Evolutionary conservation across 2,888 invertebrate genomes (phyloP).

Genomic region (Steromphala cineraria): DNA sequence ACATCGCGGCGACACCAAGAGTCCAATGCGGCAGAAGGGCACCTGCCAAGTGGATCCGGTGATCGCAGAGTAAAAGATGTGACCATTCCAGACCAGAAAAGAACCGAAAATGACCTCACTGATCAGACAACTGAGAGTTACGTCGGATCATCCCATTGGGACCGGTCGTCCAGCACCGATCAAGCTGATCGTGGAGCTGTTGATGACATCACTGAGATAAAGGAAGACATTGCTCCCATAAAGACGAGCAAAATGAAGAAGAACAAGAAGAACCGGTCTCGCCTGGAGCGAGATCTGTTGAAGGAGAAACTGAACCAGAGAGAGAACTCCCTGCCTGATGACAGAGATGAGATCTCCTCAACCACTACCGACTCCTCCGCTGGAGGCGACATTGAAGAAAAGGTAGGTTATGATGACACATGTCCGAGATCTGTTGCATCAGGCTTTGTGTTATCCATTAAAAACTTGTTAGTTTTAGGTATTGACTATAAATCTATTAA

Average conservation of each 20-base stretch:
- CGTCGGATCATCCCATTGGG: not conserved
- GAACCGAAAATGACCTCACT: slow-evolving; percentile 1
- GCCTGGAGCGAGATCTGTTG: slow-evolving; percentile 33
- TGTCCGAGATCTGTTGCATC: too few species aligned
- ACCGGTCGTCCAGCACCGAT: not conserved
- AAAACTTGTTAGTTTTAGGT: too few species aligned
- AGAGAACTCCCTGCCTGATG: slow-evolving; percentile 36
- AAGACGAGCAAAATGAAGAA: not conserved
- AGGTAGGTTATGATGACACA: slow-evolving; percentile 44
- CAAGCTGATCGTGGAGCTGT: not conserved
- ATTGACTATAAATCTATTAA: too few species aligned
- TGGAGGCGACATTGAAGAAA: slow-evolving; percentile 78
- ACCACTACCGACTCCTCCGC: slow-evolving; percentile 84
- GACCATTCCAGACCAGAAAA: slow-evolving; percentile 15
- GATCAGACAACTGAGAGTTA: not conserved
- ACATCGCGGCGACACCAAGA: not conserved
- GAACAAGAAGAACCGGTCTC: slow-evolving; percentile 30
- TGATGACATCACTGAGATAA: slow-evolving; percentile 14
- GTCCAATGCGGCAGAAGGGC: slow-evolving; percentile 17
- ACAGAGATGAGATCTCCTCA: slow-evolving; percentile 82
- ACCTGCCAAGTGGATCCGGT: slow-evolving; percentile 6
- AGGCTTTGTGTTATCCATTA: too few species aligned
- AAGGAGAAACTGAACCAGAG: slow-evolving; percentile 39
- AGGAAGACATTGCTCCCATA: not conserved
- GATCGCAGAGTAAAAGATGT: slow-evolving; percentile 4